Percentiles rank a stretch among this genome's conserved stretches.
These are phyloP conservation scores for Gopherus flavomarginatus DNA, from an alignment of 2,113 vertebrate genomes.

Conservation along the genomic window DNA sequence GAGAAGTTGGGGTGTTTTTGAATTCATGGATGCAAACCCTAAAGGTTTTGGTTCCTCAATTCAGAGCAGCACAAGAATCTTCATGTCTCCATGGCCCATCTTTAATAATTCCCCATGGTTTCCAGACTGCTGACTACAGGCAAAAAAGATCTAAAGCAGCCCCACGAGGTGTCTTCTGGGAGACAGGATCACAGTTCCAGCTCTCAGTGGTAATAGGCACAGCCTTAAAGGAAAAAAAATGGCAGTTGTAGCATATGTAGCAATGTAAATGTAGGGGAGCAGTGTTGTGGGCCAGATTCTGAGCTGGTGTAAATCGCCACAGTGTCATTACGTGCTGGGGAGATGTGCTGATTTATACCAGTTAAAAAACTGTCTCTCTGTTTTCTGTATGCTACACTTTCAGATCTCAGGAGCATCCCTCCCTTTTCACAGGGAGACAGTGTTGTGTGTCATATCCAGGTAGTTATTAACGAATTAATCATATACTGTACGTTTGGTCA, in stretches of 20 bases:
- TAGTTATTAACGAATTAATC: background rate
- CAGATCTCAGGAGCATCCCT: accelerated
- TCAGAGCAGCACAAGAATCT: background rate
- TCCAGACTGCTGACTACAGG: background rate
- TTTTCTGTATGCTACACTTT: background rate
- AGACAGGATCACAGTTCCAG: background rate
- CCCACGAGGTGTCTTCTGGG: background rate
- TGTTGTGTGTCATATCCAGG: accelerated
- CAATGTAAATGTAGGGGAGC: background rate
- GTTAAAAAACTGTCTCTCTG: background rate
- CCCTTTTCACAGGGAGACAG: accelerated
- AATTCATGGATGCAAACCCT: background rate
- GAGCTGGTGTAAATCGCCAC: background rate
- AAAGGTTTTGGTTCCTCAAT: background rate
- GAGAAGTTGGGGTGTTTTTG: background rate
- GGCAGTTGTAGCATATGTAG: background rate
- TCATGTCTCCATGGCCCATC: background rate
- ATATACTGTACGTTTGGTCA: background rate
- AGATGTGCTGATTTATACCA: background rate
- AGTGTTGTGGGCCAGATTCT: background rate
- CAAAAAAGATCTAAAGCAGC: background rate
- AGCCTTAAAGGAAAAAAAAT: background rate
- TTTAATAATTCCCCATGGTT: background rate
- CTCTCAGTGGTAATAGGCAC: background rate
- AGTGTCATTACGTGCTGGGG: background rate